Evolutionary conservation across 2,113 vertebrate species (phyloP), one percentile per base, ranked within the genome.

Genomic region (Misgurnus anguillicaudatus): DNA sequence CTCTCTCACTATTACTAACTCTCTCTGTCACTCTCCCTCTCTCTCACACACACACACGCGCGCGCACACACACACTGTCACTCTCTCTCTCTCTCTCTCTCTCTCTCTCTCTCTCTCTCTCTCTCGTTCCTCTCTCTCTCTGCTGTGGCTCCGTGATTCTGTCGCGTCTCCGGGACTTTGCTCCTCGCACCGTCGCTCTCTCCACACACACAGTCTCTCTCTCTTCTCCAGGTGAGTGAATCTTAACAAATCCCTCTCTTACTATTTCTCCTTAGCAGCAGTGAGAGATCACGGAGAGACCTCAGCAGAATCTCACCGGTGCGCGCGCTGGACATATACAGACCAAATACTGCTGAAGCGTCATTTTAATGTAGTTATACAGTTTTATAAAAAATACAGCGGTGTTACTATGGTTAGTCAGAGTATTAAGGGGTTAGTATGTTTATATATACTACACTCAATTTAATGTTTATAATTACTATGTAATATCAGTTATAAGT

Each of bases 61-160:
- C 66, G 16, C 38, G 38, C 17, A 42, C 61, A 68, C 36, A 42
- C 19, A 13, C 24, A 6, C 24, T 31, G 24, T 39, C 51, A 39
- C n/a, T n/a, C n/a, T n/a, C n/a, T n/a, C n/a, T n/a, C n/a, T n/a
- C n/a, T n/a, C n/a, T n/a, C n/a, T n/a, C n/a, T n/a, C n/a, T n/a
- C n/a, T n/a, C n/a, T n/a, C n/a, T n/a, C n/a, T n/a, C 51, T n/a
- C n/a, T 11, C 72, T 13, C n/a, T n/a, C n/a, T n/a, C 39, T 10
- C 81, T 0, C 71, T 39, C 39, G 24, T 31, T 31, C 17, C 48
- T n/a, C 66, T 48, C 41, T 75, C 84, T 73, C 70, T 60, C 72
- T 4, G 36, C n/a, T 17, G 13, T 48, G 51, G 47, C 75, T 77
- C 63, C 41, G 55, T 77, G 42, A 57, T 48, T 66, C 41, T 61